Base-by-base conservation (phyloP, 2,888 invertebrate genomes). In the Ophion ventricosus region DNA sequence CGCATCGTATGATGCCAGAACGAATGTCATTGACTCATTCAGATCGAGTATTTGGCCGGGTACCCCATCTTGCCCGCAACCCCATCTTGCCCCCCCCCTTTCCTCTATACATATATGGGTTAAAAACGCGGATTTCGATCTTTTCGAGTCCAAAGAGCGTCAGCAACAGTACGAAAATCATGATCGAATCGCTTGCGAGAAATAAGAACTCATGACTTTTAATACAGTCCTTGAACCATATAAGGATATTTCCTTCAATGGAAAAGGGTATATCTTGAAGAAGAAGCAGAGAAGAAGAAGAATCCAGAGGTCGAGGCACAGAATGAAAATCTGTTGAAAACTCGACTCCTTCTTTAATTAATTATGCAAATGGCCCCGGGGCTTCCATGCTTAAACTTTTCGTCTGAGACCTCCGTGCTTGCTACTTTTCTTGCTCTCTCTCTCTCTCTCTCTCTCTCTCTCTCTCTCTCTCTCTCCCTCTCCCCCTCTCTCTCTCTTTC, bases 301-400 rank as follows among this genome's bases (percentile, higher is more conserved):
- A 82, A 79, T 86, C 70, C 73, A 59, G 86, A 83, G 86, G 85
- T 85, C 84, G 84, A 73, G 84, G 82, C 82, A 85, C 80, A 87
- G 88, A 88, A 91, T 87, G 89, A 90, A 91, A 90, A 91, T 90
- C 91, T 91, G 91, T 91, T 91, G 91, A 91, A 90, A 91, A 91
- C 90, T 90, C 90, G 87, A 87, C 89, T 91, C 90, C 89, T 91
- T 91, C 91, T 91, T 92, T 91, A 91, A 91, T 91, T 92, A 91
- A 91, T 91, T 92, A 91, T 91, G 91, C 90, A 91, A 91, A 91
- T 91, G 91, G 92, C 91, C 90, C 87, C 86, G 88, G 88, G 90
- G 90, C 90, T 88, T 89, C 87, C 89, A 88, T 89, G 92, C 90
- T 91, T 91, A 91, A 91, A 91, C 90, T 91, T 91, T 91, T 91